phyloP scores from a whole-genome alignment of 2,797 vertebrate species.

The Gadopsis marmoratus region DNA sequence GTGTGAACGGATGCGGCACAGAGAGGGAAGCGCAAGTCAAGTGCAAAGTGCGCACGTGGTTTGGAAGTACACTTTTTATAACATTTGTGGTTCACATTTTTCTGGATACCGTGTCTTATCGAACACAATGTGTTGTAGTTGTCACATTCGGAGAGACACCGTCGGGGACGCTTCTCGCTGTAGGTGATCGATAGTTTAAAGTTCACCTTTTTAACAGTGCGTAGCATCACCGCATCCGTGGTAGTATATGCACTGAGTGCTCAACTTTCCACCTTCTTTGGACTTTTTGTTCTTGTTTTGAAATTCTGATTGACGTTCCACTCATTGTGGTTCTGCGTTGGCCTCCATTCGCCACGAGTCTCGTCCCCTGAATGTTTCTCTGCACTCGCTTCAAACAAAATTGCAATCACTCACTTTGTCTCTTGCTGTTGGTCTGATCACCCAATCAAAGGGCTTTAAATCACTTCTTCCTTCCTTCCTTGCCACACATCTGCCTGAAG shows the following conservation, averaged over 20 bases:
- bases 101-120: neutral
- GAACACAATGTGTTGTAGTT: neutral
- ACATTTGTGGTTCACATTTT: no score
- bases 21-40: no score
- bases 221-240: neutral
- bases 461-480: neutral
- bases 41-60: no score
- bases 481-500: neutral
- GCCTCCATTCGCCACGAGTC: neutral
- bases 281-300: neutral
- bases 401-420: conserved; percentile 29
- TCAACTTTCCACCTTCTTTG: neutral
- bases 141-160: neutral
- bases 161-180: neutral
- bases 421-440: neutral
- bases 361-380: neutral
- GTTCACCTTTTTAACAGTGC: neutral
- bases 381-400: neutral
- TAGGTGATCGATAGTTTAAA: neutral
- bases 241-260: neutral
- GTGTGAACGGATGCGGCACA: fast-evolving
- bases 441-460: conserved; percentile 5
- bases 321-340: neutral
- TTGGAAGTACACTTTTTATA: no score
- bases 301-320: neutral